Evolutionary conservation across 2,113 vertebrate species (phyloP).

Genomic region (Baryphthengus martii): DNA sequence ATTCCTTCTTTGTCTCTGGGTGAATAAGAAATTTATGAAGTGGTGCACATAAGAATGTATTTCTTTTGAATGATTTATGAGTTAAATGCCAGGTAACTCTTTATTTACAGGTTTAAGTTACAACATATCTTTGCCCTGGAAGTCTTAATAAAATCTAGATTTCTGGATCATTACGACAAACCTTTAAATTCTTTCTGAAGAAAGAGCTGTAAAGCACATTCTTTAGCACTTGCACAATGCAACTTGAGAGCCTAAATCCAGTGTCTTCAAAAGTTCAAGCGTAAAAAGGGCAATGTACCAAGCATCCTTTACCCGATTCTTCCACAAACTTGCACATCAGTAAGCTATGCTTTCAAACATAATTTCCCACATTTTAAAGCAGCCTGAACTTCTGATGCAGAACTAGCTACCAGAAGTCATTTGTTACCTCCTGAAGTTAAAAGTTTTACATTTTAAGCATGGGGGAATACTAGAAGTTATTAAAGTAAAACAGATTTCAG

Average conservation of each 20-base stretch:
- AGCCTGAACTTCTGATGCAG: background rate
- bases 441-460: background rate
- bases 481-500: background rate
- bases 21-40: background rate
- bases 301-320: background rate
- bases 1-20: background rate
- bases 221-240: background rate
- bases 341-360: background rate
- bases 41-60: background rate
- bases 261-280: background rate
- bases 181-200: background rate
- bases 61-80: background rate
- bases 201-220: background rate
- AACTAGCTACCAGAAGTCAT: background rate
- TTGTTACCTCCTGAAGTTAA: background rate
- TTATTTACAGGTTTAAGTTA: background rate
- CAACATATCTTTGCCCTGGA: background rate
- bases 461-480: background rate
- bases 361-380: background rate
- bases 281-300: background rate
- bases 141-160: background rate
- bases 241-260: background rate
- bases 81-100: background rate
- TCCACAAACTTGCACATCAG: background rate
- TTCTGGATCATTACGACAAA: background rate